Evolutionary conservation across 2,113 vertebrate species (phyloP), one percentile per base, ranked within the genome.

Genomic region (Centropus bengalensis): DNA sequence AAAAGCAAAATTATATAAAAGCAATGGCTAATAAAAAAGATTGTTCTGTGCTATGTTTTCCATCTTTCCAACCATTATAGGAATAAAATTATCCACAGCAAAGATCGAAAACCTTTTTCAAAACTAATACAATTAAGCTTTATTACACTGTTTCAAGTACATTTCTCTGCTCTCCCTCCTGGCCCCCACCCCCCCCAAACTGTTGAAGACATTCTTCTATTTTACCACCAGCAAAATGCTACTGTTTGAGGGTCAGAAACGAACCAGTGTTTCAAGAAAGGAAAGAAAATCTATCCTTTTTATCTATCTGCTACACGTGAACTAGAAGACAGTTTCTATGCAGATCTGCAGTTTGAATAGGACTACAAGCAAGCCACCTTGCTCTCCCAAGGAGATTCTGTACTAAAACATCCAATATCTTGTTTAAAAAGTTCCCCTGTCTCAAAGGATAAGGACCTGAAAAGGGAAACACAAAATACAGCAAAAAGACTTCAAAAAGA

Each of bases 51-150:
- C 91, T 93, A 55, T 54, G 75, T 94, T 97, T 96, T 95, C 96
- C 76, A 94, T 96, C 97, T 96, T 97, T 94, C 96, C 96, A 96
- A 88, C 94, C 91, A 91, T 95, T 97, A 97, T 24, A 84, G 88
- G 95, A 97, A 97, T 96, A 97, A 97, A 97, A 96, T 98, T 96
- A 97, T 96, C 95, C 92, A 95, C n/a, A 22, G 94, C 94, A 94
- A 97, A 97, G 96, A 97, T 94, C 28, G 80, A 94, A 97, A 97
- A 90, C 94, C 96, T 96, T 97, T 97, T 97, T 93, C 93, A 96
- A 96, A 98, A 97, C 92, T 94, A 97, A 97, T 95, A 97, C 95
- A 98, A 97, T 97, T 98, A 98, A 95, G 97, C 92, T 96, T 97
- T 92, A 97, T 91, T 96, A 97, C 88, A 69, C 69, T 83, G 82